phyloP scores from a whole-genome alignment of 2,113 vertebrate species.

The Microcebus griseorufus region DNA sequence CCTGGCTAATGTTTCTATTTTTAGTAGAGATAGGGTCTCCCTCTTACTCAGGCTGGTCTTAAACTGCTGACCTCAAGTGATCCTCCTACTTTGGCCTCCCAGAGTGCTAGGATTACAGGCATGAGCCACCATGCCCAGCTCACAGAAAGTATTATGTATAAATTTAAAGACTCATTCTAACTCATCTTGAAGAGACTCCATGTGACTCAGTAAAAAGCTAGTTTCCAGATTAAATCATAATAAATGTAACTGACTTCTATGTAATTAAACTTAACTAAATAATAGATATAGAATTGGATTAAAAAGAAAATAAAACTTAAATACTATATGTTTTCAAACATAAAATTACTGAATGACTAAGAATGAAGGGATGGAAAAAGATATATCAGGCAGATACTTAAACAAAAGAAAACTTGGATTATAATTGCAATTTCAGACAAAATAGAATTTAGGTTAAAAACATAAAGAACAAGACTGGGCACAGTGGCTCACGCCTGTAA shows the following conservation, averaged over 20 bases:
- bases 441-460: not conserved
- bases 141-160: not conserved
- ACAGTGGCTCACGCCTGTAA: too few relatives aligned
- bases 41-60: too few relatives aligned
- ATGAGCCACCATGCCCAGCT: too few relatives aligned
- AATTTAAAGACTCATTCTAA: not conserved
- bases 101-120: too few relatives aligned
- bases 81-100: too few relatives aligned
- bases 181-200: not conserved
- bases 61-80: too few relatives aligned
- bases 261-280: not conserved
- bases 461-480: too few relatives aligned
- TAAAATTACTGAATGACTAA: not conserved
- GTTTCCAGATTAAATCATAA: not conserved
- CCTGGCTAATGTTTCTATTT: too few relatives aligned
- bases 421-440: slow-evolving; percentile 5
- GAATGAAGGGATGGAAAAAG: not conserved
- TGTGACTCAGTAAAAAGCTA: not conserved
- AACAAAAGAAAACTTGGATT: slow-evolving; percentile 17
- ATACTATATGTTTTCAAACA: slow-evolving; percentile 7
- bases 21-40: too few relatives aligned
- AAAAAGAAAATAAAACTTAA: slow-evolving; percentile 30
- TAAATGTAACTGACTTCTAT: not conserved
- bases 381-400: not conserved
- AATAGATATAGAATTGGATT: not conserved